phyloP scores from a whole-genome alignment of 2,888 invertebrate species.

The Chrysopilus asiliformis region DNA sequence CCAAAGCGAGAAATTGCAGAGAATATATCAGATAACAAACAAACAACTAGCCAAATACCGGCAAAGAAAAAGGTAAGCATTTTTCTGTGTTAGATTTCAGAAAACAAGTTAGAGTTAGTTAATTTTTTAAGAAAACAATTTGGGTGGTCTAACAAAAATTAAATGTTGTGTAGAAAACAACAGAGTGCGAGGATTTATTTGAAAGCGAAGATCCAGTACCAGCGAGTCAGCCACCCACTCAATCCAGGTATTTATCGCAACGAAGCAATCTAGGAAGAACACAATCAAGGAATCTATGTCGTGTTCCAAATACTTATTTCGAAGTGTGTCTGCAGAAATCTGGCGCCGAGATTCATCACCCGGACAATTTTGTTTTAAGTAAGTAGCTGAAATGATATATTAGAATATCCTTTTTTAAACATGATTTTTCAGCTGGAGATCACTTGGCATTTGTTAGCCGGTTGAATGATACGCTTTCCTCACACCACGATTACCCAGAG shows the following conservation, averaged over 20 bases:
- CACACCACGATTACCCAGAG: constrained; percentile 39
- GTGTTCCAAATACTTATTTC: constrained; percentile 30
- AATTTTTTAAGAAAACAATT: no score
- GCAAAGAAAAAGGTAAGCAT: constrained; percentile 3
- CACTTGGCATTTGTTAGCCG: constrained; percentile 39
- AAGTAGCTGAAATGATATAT: constrained; percentile 4
- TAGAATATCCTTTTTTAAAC: background rate
- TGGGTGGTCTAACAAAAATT: no score
- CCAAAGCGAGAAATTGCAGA: background rate
- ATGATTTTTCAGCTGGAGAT: constrained; percentile 28
- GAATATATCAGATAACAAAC: background rate
- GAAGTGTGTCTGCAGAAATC: constrained; percentile 29
- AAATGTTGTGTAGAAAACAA: background rate
- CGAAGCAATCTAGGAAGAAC: constrained; percentile 28
- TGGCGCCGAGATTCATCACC: constrained; percentile 27
- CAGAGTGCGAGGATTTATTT: constrained; percentile 15
- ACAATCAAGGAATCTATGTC: constrained; percentile 21
- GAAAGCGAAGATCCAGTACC: constrained; percentile 29
- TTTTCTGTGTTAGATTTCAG: no score
- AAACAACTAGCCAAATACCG: constrained; percentile 1
- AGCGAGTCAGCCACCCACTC: constrained; percentile 32
- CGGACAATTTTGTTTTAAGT: constrained; percentile 28
- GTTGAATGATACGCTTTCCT: constrained; percentile 36
- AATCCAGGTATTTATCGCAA: constrained; percentile 31
- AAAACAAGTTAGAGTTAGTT: no score